phyloP scores from a whole-genome alignment of 2,113 vertebrate species.

The Odocoileus virginianus region DNA sequence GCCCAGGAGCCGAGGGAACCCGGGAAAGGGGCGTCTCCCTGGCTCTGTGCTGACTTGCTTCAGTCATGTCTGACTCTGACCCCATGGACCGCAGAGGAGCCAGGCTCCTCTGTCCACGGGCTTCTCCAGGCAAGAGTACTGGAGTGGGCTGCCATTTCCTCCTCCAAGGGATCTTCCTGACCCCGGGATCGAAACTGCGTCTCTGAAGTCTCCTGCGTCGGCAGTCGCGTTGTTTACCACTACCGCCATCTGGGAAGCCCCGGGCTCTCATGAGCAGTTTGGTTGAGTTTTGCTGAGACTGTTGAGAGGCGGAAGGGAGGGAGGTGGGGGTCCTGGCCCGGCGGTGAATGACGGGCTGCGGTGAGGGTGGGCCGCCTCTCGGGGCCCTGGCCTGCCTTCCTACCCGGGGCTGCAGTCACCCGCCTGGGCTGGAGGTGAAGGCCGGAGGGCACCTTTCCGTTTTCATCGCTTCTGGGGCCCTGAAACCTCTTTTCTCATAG shows the following conservation, averaged over 20 bases:
- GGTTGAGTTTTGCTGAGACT: background rate
- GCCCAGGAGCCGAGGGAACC: background rate
- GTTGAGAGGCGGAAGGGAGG: background rate
- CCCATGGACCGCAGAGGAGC: too few relatives aligned
- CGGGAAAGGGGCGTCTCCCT: background rate
- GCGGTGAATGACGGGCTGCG: background rate
- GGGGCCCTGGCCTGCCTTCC: background rate
- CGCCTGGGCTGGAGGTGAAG: background rate
- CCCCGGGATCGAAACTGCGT: too few relatives aligned
- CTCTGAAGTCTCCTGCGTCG: too few relatives aligned
- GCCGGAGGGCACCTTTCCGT: accelerated
- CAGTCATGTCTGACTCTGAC: too few relatives aligned
- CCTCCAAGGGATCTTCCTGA: too few relatives aligned
- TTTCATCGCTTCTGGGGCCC: background rate
- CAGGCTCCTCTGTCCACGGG: too few relatives aligned
- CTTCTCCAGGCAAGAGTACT: too few relatives aligned
- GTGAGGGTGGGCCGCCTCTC: background rate
- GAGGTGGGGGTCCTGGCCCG: background rate
- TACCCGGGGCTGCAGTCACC: accelerated
- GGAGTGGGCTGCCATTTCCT: too few relatives aligned
- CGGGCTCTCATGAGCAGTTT: too few relatives aligned
- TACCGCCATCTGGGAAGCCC: too few relatives aligned
- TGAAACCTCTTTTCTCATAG: background rate
- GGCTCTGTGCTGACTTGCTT: too few relatives aligned
- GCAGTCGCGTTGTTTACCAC: too few relatives aligned